Evolutionary conservation across 2,888 invertebrate species (phyloP), one percentile per base, ranked within the genome.

Genomic region (Selenia dentaria): DNA sequence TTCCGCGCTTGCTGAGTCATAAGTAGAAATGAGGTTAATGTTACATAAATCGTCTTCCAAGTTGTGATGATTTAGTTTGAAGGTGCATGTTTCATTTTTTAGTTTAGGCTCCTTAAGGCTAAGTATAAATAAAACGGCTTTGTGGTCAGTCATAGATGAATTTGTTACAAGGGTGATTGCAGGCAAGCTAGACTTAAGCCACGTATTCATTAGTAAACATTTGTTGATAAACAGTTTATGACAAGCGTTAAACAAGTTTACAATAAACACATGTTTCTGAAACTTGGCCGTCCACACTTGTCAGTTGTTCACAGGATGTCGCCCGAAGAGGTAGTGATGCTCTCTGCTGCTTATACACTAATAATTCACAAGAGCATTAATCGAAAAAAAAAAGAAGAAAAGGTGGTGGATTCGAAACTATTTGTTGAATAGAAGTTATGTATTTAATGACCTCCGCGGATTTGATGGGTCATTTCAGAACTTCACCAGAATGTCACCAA

Each of bases 251-350:
- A 16, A 16, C 16, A 16, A 16, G 16, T 16, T 16, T 16, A 34
- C 34, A 4, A 13, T 34, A 34, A 34, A 34, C 34, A 34, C 25
- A 29, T 40, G 35, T 36, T 40, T 31, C 46, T 36, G 40, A 46
- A 46, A 46, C 40, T 35, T 46, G 40, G 36, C 40, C 28, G 46
- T 36, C 46, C 46, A 40, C 40, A 46, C 46, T 45, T 45, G 26
- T 46, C 39, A 46, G 45, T 46, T 39, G 39, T 46, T 39, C 10
- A 9, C 28, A 39, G 39, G 35, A 46, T 46, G 31, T 46, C 35
- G 39, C 45, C 45, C 31, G 45, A 40, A 4, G 16, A 16, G 16
- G 16, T 16, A 16, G 47, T 47, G 36, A 37, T 44, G 36, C 44
- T 18, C 31, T 32, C 20, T 32, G 20, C 32, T 32, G 20, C 20